These are phyloP conservation scores for Arbacia lixula DNA, from an alignment of 53 echinoderm and acorn worm genomes.

Conservation along the genomic window DNA sequence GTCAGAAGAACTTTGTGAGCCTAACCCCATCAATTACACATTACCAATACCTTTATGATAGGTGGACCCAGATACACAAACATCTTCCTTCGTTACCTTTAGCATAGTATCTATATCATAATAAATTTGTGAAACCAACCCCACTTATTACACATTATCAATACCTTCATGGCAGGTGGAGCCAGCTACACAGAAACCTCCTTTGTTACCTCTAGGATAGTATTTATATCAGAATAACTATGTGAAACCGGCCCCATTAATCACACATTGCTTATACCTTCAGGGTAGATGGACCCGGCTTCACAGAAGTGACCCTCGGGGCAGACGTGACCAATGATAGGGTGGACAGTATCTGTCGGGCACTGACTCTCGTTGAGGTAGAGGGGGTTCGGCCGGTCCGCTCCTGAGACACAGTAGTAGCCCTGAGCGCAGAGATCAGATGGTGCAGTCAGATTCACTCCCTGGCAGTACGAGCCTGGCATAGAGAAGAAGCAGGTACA, in stretches of 20 bases:
- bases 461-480: slow-evolving; percentile 77
- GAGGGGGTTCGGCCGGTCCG: slow-evolving; percentile 72
- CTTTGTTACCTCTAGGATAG: neutral
- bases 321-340: slow-evolving; percentile 91
- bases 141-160: too few species aligned
- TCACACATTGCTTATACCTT: slow-evolving; percentile 73
- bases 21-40: too few species aligned
- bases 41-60: too few species aligned
- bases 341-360: slow-evolving; percentile 91
- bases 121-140: too few species aligned
- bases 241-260: too few species aligned
- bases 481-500: neutral
- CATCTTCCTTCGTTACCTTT: too few species aligned
- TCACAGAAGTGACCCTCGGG: slow-evolving; percentile 89
- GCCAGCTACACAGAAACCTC: too few species aligned
- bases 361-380: slow-evolving; percentile 89
- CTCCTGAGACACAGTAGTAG: slow-evolving; percentile 92
- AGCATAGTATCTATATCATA: too few species aligned
- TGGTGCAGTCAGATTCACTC: slow-evolving; percentile 87
- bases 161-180: too few species aligned
- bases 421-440: slow-evolving; percentile 70
- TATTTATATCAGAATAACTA: neutral
- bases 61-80: too few species aligned
- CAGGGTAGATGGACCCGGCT: slow-evolving; percentile 76
- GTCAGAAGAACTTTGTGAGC: too few species aligned